These are phyloP conservation scores for Melanargia galathea DNA, from an alignment of 2,888 invertebrate species.

Conservation along the genomic window DNA sequence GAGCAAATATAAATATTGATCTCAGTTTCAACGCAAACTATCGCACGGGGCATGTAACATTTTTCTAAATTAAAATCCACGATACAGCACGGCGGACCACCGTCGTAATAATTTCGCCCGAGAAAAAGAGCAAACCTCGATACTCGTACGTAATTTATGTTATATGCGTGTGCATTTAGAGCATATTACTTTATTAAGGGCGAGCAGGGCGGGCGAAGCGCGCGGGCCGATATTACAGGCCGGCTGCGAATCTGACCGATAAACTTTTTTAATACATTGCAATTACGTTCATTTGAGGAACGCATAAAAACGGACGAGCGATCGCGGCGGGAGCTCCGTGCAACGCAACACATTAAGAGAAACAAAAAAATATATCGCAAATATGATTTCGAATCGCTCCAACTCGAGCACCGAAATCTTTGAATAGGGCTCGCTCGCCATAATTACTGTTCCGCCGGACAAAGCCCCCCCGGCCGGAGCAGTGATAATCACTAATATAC, in stretches of 20 bases:
- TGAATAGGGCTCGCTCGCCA: constrained; percentile 58
- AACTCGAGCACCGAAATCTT: constrained; percentile 53
- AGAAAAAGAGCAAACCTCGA: constrained; percentile 72
- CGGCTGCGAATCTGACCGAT: constrained; percentile 62
- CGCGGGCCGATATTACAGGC: constrained; percentile 59
- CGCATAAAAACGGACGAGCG: constrained; percentile 66
- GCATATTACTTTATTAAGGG: constrained; percentile 80
- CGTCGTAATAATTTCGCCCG: constrained; percentile 74
- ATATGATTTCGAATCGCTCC: constrained; percentile 55
- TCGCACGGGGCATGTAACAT: constrained; percentile 61
- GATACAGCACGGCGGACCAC: constrained; percentile 74
- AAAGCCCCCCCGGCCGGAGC: constrained; percentile 73
- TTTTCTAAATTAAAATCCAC: constrained; percentile 74
- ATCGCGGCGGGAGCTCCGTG: constrained; percentile 62
- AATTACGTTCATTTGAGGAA: constrained; percentile 72
- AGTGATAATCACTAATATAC: constrained; percentile 78
- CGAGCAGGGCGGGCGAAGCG: constrained; percentile 69
- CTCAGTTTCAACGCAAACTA: constrained; percentile 53
- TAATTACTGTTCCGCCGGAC: constrained; percentile 62
- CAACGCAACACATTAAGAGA: constrained; percentile 59
- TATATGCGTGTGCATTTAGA: constrained; percentile 80
- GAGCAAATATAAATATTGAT: constrained; percentile 66
- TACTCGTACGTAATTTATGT: constrained; percentile 69
- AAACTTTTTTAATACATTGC: constrained; percentile 73
- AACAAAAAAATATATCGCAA: constrained; percentile 59